Evolutionary conservation across 2,113 vertebrate species (phyloP), one percentile per base, ranked within the genome.

Genomic region (Arenaria interpres): DNA sequence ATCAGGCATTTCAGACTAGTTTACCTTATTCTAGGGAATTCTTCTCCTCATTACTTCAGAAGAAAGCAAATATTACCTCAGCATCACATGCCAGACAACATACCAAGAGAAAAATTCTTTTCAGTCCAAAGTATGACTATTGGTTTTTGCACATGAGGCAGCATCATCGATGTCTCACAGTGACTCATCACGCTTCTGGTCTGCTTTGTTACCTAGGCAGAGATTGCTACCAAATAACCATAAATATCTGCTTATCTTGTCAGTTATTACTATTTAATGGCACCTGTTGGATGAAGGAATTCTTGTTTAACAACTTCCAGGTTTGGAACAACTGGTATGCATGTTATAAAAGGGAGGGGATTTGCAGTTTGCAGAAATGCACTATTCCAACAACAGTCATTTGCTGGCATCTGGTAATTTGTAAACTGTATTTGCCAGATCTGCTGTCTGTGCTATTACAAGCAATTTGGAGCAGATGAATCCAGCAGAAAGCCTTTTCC

Each of bases 41-140:
- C 10, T 83, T 21, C 41, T 94, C 23, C 15, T 72, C 13, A 0
- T 82, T 73, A 32, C 45, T 85, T 85, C 50, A 82, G 53, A 77
- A 43, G 63, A 87, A 59, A 87, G 64, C 66, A 89, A 85, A 33
- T 85, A 43, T 62, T 91, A 74, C 63, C 54, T 85, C 94, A 95
- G 64, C 28, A 43, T 85, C 96, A 95, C 95, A 89, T 94, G 94
- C 69, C n/a, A 76, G 83, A 95, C 88, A 89, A 53, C 62, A 90
- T 78, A 51, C 20, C 41, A 68, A 43, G 30, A 66, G 27, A 73
- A 88, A 66, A 94, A 74, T 33, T 46, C n/a, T 73, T 83, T 79
- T 46, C 74, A 87, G 67, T 77, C 67, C 85, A 72, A 92, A 96
- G 92, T 87, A 75, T 33, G 73, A 39, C 64, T 81, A 18, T 76